Percentiles rank a stretch among this genome's conserved stretches.
These are phyloP conservation scores for Microcebus lehilahytsara DNA, from an alignment of 2,113 vertebrate species.

Conservation along the genomic window DNA sequence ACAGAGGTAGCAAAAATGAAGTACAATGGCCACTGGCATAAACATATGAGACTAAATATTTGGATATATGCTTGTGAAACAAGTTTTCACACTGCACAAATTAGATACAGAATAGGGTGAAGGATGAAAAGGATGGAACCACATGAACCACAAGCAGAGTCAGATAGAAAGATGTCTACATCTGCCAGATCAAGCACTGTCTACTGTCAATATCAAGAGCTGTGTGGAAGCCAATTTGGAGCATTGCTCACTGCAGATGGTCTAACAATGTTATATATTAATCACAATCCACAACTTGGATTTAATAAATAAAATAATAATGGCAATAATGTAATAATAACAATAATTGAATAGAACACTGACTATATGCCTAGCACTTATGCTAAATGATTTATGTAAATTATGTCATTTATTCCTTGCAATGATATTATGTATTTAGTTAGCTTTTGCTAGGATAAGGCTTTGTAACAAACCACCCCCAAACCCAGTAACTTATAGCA, in stretches of 20 bases:
- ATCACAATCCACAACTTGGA: constrained; percentile 68
- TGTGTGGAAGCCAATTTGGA: neutral
- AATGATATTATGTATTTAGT: neutral
- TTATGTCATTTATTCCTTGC: neutral
- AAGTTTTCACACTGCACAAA: neutral
- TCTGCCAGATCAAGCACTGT: neutral
- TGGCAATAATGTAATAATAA: neutral
- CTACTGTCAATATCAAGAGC: neutral
- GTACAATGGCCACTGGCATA: neutral
- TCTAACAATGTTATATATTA: constrained; percentile 51
- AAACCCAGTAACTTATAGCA: neutral
- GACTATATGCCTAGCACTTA: neutral
- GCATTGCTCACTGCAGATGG: constrained; percentile 25
- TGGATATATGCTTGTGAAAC: neutral
- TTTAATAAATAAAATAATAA: constrained; percentile 35
- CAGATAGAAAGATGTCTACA: neutral
- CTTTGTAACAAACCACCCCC: neutral
- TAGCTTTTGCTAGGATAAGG: neutral
- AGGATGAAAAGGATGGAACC: neutral
- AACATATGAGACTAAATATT: neutral
- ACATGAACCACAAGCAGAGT: neutral
- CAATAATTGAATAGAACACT: neutral
- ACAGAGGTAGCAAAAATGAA: neutral
- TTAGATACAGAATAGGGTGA: neutral
- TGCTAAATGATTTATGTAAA: neutral